Evolutionary conservation across 2,888 invertebrate species (phyloP), one percentile per base, ranked within the genome.

Genomic region (Nephrocerus scutellatus): DNA sequence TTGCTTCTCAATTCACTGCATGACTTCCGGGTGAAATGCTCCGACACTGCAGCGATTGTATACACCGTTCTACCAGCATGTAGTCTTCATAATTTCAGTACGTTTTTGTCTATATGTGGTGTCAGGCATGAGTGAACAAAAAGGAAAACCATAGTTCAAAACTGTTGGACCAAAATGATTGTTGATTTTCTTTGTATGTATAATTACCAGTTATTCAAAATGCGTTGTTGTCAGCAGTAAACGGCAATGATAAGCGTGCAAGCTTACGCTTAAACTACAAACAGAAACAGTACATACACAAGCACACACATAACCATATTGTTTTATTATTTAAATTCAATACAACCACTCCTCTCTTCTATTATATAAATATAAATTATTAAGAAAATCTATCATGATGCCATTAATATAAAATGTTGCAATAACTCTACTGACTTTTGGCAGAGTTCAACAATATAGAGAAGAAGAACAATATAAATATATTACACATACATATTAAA

Each of bases 41-140:
- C 72, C 59, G 61, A 72, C 59, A 52, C 72, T 64, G 55, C 64
- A 58, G 48, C 52, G 35, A 74, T 84, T 50, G 81, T 82, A 40
- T 79, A 80, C 52, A 85, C 84, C 10, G 74, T 83, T 44, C 75
- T 88, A 69, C 89, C 89, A 35, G 87, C 86, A 49, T 75, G 77
- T 50, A 81, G 82, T 63, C 74, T 89, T 57, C 84, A 86, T 70
- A 83, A 82, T 71, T 80, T 81, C 50, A 80, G 80, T 72, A 85
- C 85, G 56, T 84, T 85, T 72, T 74, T 89, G 52, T 87, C 88
- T 47, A 77, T 89, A 64, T 83, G 82, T 69, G 88, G 86, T 14
- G 76, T 88, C 50, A 73, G 87, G 54, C 80, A 85, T 64, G 82
- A 80, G 60, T 80, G 67, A 53, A 35, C 15, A 24, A 10, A 5